Percentiles rank a stretch among this genome's conserved stretches.
Evolutionary conservation across 2,888 invertebrate species (phyloP).

Genomic region (Drosophila demipolita): DNA sequence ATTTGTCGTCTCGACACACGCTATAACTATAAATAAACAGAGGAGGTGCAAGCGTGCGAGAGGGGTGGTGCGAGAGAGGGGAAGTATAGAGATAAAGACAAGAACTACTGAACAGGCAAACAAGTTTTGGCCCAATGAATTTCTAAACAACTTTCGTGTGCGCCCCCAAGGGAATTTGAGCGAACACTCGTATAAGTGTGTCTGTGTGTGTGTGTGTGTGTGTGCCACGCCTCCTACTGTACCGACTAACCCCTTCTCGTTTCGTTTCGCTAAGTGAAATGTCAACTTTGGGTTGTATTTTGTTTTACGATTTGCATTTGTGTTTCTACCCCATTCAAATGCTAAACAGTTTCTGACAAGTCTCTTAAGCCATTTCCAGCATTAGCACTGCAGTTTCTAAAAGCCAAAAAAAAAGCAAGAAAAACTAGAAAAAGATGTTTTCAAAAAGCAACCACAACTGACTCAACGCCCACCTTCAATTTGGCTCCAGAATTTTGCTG

Average conservation of each 20-base stretch:
- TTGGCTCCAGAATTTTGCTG: conserved; percentile 21
- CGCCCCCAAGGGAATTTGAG: conserved; percentile 27
- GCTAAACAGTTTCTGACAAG: conserved; percentile 59
- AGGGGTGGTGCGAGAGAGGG: background rate
- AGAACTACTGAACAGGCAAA: conserved; percentile 11
- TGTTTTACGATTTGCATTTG: conserved; percentile 57
- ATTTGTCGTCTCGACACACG: conserved; percentile 60
- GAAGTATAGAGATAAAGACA: background rate
- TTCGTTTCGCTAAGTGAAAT: conserved; percentile 62
- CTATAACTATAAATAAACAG: conserved; percentile 58
- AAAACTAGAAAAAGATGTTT: conserved; percentile 33
- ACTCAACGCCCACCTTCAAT: background rate
- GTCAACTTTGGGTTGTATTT: conserved; percentile 63
- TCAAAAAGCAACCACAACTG: conserved; percentile 16
- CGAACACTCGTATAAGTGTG: conserved; percentile 3
- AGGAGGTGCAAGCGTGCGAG: conserved; percentile 21
- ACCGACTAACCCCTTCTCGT: background rate
- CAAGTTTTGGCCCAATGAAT: conserved; percentile 68
- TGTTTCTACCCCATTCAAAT: conserved; percentile 33
- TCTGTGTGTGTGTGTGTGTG: background rate
- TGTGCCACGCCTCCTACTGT: background rate
- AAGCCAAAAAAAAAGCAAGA: conserved; percentile 37
- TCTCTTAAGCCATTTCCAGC: conserved; percentile 60
- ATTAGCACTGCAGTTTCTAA: conserved; percentile 43
- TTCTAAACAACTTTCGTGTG: conserved; percentile 64